phyloP scores from a whole-genome alignment of 92 coral and sea anemone genomes.

The Muricea muricata region DNA sequence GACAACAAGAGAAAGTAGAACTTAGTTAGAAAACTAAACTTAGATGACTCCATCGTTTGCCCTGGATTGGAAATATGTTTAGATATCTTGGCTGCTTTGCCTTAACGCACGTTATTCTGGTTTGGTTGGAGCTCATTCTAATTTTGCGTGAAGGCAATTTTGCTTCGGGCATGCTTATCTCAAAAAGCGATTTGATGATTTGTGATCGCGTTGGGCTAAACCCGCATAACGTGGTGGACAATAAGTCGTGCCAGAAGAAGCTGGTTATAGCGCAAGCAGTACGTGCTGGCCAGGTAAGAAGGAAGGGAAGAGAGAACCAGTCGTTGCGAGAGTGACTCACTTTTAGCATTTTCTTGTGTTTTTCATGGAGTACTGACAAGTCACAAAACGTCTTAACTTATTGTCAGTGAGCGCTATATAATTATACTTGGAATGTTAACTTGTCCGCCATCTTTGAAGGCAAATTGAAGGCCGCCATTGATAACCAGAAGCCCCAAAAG shows the following conservation, averaged over 20 bases:
- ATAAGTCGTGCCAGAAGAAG: slow-evolving; percentile 92
- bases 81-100: neutral
- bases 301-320: too few species aligned
- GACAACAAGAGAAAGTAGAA: neutral
- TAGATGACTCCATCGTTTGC: neutral
- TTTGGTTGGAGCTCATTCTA: neutral
- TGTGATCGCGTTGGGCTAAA: slow-evolving; percentile 88
- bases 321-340: too few species aligned
- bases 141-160: neutral
- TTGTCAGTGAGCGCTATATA: too few species aligned
- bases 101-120: neutral
- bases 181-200: slow-evolving; percentile 87
- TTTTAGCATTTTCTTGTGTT: too few species aligned
- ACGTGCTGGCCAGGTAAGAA: slow-evolving; percentile 88
- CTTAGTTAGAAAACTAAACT: too few species aligned
- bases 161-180: slow-evolving; percentile 17
- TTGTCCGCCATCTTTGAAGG: too few species aligned
- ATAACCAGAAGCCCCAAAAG: too few species aligned
- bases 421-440: too few species aligned
- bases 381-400: too few species aligned
- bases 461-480: too few species aligned
- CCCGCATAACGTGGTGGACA: slow-evolving; percentile 93
- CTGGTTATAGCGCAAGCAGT: slow-evolving; percentile 88
- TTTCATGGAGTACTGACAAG: too few species aligned
- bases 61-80: neutral